Evolutionary conservation across 2,797 vertebrate genomes (phyloP).

Genomic region (Moxostoma hubbsi): DNA sequence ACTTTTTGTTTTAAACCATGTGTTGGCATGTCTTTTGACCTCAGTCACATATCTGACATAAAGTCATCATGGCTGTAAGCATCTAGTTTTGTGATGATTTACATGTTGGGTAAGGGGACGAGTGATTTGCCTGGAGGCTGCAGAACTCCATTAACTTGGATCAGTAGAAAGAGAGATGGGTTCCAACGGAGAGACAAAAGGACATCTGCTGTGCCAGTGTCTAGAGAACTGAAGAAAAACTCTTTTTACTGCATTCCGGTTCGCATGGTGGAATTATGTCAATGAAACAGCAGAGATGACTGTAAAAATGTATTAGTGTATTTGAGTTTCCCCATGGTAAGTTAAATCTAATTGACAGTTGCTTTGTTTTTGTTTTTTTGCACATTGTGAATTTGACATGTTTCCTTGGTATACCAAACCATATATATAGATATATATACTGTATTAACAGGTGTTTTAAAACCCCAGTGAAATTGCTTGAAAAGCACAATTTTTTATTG

Average conservation of each 20-base stretch:
- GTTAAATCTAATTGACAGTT: not conserved
- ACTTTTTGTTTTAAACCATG: not conserved
- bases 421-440: no score
- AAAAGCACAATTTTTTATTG: no score
- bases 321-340: not conserved
- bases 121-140: slow-evolving; percentile 23
- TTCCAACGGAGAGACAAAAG: slow-evolving; percentile 8
- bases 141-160: not conserved
- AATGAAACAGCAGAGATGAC: slow-evolving; percentile 2
- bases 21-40: slow-evolving; percentile 29
- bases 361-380: not conserved
- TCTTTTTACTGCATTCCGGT: slow-evolving; percentile 3
- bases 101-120: not conserved
- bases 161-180: not conserved
- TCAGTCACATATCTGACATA: slow-evolving; percentile 22
- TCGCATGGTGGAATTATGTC: slow-evolving; percentile 6
- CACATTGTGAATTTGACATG: not conserved
- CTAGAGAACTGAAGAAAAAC: slow-evolving; percentile 20
- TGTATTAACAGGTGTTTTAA: no score
- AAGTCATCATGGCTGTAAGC: not conserved
- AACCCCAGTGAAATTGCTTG: no score
- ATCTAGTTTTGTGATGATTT: slow-evolving; percentile 19
- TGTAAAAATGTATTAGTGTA: not conserved
- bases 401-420: no score
- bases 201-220: slow-evolving; percentile 11